These are phyloP conservation scores for Lipophrys pholis DNA, from an alignment of 2,113 vertebrate genomes.

Conservation along the genomic window DNA sequence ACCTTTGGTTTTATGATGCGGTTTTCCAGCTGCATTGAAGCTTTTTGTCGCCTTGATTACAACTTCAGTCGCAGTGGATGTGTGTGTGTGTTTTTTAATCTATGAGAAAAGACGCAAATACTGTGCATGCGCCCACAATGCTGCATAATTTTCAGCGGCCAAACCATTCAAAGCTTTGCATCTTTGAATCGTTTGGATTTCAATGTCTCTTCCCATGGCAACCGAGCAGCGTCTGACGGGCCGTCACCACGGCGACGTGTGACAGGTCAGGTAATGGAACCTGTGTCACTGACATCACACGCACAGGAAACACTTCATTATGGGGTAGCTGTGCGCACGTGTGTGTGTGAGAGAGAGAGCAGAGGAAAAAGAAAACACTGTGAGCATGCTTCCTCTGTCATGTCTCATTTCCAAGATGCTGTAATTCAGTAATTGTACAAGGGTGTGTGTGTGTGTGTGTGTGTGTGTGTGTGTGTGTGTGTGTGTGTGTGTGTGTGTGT, in stretches of 20 bases:
- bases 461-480: conserved; percentile 23
- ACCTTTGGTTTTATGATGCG: too few relatives aligned
- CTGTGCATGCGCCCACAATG: background rate
- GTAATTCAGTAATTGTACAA: conserved; percentile 79
- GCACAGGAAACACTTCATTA: conserved; percentile 59
- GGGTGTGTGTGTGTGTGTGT: conserved; percentile 7
- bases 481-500: conserved; percentile 2
- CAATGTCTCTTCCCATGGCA: conserved; percentile 54
- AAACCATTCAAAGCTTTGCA: conserved; percentile 45
- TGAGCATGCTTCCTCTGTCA: conserved; percentile 65
- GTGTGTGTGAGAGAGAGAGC: conserved; percentile 14
- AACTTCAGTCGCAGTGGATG: too few relatives aligned
- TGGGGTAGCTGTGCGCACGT: conserved; percentile 19
- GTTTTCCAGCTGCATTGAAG: too few relatives aligned
- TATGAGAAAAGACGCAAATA: too few relatives aligned
- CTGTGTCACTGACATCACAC: conserved; percentile 63
- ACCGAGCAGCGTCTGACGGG: conserved; percentile 68
- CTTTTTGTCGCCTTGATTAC: too few relatives aligned
- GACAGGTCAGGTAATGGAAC: conserved; percentile 81
- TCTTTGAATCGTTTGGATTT: conserved; percentile 64
- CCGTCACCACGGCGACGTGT: conserved; percentile 52
- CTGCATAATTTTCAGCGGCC: conserved; percentile 11
- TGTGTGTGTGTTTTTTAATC: too few relatives aligned
- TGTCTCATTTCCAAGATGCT: conserved; percentile 77
- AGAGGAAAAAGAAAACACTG: conserved; percentile 44